Evolutionary conservation across 1,140 invertebrate genomes (phyloP).

Genomic region (Mycetomoellerius zeteki): DNA sequence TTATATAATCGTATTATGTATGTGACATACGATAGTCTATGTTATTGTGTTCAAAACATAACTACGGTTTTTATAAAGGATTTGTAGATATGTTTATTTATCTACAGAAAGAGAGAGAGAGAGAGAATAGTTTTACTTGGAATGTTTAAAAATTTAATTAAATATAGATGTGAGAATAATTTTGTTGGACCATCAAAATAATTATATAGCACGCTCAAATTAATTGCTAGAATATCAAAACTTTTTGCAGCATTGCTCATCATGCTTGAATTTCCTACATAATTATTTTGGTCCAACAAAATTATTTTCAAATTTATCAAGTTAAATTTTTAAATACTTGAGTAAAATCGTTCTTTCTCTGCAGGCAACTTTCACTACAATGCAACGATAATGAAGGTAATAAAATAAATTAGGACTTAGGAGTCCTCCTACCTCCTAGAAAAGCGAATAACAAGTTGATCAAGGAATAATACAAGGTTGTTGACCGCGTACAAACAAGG

Average conservation of each 20-base stretch:
- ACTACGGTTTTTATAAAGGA: background rate
- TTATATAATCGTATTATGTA: background rate
- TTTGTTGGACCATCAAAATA: too few relatives aligned
- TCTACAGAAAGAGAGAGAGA: too few relatives aligned
- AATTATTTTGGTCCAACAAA: too few relatives aligned
- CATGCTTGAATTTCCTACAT: too few relatives aligned
- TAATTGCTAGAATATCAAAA: too few relatives aligned
- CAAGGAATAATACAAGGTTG: constrained; percentile 43
- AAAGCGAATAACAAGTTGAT: constrained; percentile 51
- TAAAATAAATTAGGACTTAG: background rate
- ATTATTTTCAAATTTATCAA: too few relatives aligned
- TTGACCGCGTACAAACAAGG: constrained; percentile 67
- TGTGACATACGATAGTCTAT: background rate
- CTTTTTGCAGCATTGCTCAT: too few relatives aligned
- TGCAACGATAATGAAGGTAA: background rate
- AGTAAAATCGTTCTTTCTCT: too few relatives aligned
- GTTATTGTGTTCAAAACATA: background rate
- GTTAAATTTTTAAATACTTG: too few relatives aligned
- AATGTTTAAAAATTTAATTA: too few relatives aligned
- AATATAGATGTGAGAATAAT: too few relatives aligned
- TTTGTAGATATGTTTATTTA: background rate
- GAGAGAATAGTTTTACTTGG: background rate
- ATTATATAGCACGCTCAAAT: too few relatives aligned
- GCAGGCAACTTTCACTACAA: background rate
- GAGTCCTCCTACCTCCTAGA: background rate